Percentiles rank a stretch among this genome's conserved stretches.
These are phyloP conservation scores for Drosophila kanekoi DNA, from an alignment of 2,888 invertebrate species.

Conservation along the genomic window DNA sequence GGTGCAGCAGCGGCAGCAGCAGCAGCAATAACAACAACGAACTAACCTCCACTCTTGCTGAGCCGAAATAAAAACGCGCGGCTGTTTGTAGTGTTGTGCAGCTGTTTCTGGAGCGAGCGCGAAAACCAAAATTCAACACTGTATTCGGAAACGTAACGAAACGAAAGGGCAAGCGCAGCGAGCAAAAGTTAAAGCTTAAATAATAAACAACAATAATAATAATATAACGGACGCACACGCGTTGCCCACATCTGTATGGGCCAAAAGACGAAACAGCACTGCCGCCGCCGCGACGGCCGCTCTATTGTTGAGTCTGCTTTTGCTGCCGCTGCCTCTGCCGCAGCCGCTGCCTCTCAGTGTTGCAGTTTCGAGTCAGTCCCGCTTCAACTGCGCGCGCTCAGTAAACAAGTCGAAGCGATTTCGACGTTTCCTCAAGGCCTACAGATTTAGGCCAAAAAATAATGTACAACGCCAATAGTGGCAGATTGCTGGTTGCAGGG, in stretches of 20 bases:
- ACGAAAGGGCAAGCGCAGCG: slow-evolving; percentile 69
- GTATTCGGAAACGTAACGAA: slow-evolving; percentile 48
- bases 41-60: slow-evolving; percentile 57
- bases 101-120: slow-evolving; percentile 53
- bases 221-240: slow-evolving; percentile 77
- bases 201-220: slow-evolving; percentile 71
- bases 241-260: slow-evolving; percentile 78
- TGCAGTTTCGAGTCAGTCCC: slow-evolving; percentile 59
- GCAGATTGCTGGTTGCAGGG: slow-evolving; percentile 39
- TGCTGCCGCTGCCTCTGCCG: slow-evolving; percentile 8
- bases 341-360: slow-evolving; percentile 46
- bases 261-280: slow-evolving; percentile 77
- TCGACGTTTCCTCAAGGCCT: slow-evolving; percentile 80
- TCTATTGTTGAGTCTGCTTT: slow-evolving; percentile 46
- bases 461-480: slow-evolving; percentile 62
- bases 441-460: slow-evolving; percentile 77
- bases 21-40: slow-evolving; percentile 31
- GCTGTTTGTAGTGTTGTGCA: slow-evolving; percentile 40
- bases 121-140: slow-evolving; percentile 46
- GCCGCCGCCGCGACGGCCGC: slow-evolving; percentile 61
- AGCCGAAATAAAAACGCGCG: slow-evolving; percentile 50
- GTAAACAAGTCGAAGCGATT: slow-evolving; percentile 80
- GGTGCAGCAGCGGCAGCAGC: slow-evolving; percentile 40
- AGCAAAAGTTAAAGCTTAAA: slow-evolving; percentile 75
- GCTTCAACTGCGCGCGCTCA: slow-evolving; percentile 69